phyloP scores from a whole-genome alignment of 2,797 vertebrate genomes.

The Eutrigla gurnardus region DNA sequence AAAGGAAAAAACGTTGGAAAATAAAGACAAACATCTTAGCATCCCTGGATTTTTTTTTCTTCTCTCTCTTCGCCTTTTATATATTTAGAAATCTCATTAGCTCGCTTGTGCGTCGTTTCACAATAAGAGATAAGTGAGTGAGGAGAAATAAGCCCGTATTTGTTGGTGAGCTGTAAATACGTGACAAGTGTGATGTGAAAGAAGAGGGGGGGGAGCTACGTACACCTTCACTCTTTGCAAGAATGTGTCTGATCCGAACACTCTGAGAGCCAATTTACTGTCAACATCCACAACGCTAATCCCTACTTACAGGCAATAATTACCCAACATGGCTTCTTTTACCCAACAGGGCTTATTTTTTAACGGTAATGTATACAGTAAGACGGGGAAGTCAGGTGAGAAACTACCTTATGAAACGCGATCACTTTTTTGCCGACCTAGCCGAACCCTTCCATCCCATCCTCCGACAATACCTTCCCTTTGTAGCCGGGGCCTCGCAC shows the following conservation, averaged over 20 bases:
- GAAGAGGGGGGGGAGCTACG: slow-evolving; percentile 24
- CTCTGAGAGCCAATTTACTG: slow-evolving; percentile 76
- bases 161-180: slow-evolving; percentile 52
- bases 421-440: slow-evolving; percentile 17
- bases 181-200: slow-evolving; percentile 15
- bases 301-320: slow-evolving; percentile 81
- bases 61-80: neutral
- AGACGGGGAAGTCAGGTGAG: neutral
- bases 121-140: slow-evolving; percentile 39
- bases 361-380: slow-evolving; percentile 3
- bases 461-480: slow-evolving; percentile 59
- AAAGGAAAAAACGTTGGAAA: slow-evolving; percentile 46
- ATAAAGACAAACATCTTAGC: slow-evolving; percentile 67
- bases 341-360: slow-evolving; percentile 25
- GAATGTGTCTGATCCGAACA: slow-evolving; percentile 70
- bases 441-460: slow-evolving; percentile 32
- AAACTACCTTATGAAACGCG: slow-evolving; percentile 19
- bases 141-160: slow-evolving; percentile 50
- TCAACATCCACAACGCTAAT: slow-evolving; percentile 79
- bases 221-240: slow-evolving; percentile 59
- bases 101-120: slow-evolving; percentile 46
- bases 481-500: slow-evolving; percentile 41
- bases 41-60: slow-evolving; percentile 43
- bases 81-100: slow-evolving; percentile 75
- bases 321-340: slow-evolving; percentile 51